Percentiles rank a stretch among this genome's conserved stretches.
These are phyloP conservation scores for Gallinago stenura DNA, from an alignment of 2,797 vertebrate genomes.

Conservation along the genomic window DNA sequence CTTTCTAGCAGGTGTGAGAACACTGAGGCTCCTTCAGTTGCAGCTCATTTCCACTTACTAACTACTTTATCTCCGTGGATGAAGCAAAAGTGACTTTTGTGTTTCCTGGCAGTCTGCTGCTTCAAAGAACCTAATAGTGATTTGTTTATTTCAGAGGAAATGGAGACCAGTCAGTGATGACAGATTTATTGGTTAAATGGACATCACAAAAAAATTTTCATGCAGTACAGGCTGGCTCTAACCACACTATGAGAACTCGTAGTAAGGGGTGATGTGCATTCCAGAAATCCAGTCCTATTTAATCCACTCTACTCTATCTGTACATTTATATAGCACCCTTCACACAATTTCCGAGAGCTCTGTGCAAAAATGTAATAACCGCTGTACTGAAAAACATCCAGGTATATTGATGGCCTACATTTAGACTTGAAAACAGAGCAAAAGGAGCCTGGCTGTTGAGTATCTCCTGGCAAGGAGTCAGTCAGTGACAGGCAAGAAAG, in stretches of 20 bases:
- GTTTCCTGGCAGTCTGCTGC: constrained; percentile 80
- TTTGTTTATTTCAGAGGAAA: constrained; percentile 88
- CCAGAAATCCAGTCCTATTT: constrained; percentile 67
- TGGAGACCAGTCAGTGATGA: constrained; percentile 84
- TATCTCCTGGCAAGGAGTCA: constrained; percentile 7
- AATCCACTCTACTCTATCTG: constrained; percentile 53
- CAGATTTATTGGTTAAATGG: constrained; percentile 87
- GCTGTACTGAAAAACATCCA: constrained; percentile 28
- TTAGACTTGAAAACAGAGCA: neutral
- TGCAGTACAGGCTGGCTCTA: constrained; percentile 70
- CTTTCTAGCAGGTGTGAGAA: constrained; percentile 80
- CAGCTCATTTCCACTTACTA: constrained; percentile 81
- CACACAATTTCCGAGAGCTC: constrained; percentile 39
- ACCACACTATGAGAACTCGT: constrained; percentile 66
- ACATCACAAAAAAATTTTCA: constrained; percentile 78
- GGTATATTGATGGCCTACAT: neutral
- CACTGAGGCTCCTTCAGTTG: constrained; percentile 69
- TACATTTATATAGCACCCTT: constrained; percentile 47
- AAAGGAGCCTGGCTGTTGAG: neutral
- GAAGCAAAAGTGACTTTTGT: constrained; percentile 82
- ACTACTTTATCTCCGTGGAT: constrained; percentile 79
- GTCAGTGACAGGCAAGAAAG: neutral
- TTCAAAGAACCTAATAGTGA: constrained; percentile 82
- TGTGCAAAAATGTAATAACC: constrained; percentile 23
- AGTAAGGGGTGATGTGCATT: constrained; percentile 64